These are phyloP conservation scores for Thomomys bottae DNA, from an alignment of 2,113 vertebrate species.

Conservation along the genomic window DNA sequence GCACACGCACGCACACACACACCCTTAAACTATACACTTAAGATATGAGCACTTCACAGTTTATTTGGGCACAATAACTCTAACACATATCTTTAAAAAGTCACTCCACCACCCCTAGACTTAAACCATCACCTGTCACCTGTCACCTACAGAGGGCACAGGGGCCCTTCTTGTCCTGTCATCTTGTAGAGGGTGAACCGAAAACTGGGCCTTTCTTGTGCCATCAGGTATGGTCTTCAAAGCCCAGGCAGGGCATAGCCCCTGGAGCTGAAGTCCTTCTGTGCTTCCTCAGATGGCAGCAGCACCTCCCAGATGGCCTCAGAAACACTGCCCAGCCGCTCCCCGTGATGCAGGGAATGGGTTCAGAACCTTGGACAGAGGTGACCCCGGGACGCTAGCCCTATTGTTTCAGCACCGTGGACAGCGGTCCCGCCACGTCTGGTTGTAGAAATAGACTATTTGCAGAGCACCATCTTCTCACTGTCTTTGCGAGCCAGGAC, in stretches of 20 bases:
- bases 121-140: not conserved
- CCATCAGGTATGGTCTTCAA: not conserved
- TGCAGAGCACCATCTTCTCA: conserved; percentile 63
- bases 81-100: not conserved
- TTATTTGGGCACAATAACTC: not conserved
- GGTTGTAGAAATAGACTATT: not conserved
- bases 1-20: too few species aligned
- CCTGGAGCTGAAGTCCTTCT: not conserved
- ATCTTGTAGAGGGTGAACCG: not conserved
- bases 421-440: not conserved
- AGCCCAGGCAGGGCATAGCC: not conserved
- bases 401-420: conserved; percentile 24
- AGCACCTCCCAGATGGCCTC: not conserved
- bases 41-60: not conserved
- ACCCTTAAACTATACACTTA: not conserved
- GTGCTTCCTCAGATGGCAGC: not conserved
- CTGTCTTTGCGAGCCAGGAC: not conserved
- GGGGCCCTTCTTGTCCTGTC: not conserved
- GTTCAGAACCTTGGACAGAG: not conserved
- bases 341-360: accelerated
- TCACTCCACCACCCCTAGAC: not conserved
- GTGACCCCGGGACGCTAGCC: accelerated
- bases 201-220: not conserved
- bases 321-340: not conserved
- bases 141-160: not conserved